Base-by-base conservation (phyloP, 2,888 invertebrate genomes). In the Caenorhabditis zanzibari region DNA sequence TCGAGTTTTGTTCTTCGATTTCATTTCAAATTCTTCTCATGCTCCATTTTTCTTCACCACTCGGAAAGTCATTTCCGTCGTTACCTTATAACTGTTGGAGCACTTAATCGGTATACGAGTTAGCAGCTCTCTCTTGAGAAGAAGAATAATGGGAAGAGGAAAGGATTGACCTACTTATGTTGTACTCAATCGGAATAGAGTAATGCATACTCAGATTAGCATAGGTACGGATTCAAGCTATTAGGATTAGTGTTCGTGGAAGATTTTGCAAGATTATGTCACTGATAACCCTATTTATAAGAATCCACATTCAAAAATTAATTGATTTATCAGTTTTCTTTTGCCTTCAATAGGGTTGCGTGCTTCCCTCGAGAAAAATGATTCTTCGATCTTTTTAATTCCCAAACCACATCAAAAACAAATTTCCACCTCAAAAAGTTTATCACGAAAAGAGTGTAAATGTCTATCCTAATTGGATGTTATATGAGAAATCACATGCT, bases 41-140 rank as follows among this genome's bases (percentile, higher is more conserved):
- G 26, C 14, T 12, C 56, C 14, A 28, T 56, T 56, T 47, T 24
- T 16, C 10, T 28, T 19, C 32, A 26, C 66, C 68, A 54, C 52
- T 38, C 35, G 68, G 68, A 68, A 68, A 68, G 38, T 54, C 38
- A 35, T 68, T 68, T 68, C 68, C 68, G 68, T 68, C 68, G 54
- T 68, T 38, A 49, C 41, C 44, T 63, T 63, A n/a, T 68, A 38
- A 38, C 28, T n/a, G 68, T 38, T 68, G 4, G 68, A 38, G 24
- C 32, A 26, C 16, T 22, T 68, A 68, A 68, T 68, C 14, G 64
- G 68, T 68, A 68, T 68, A 49, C 32, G 66, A 66, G 66, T 68
- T 68, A 68, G 54, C 68, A 68, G 54, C 26, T 54, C 38, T 52
- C 47, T 68, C 54, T 22, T 38, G 54, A 49, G 22, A 10, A 26